Percentiles rank a stretch among this genome's conserved stretches.
phyloP scores from a whole-genome alignment of 2,797 vertebrate species.

The Anguilla obscura region DNA sequence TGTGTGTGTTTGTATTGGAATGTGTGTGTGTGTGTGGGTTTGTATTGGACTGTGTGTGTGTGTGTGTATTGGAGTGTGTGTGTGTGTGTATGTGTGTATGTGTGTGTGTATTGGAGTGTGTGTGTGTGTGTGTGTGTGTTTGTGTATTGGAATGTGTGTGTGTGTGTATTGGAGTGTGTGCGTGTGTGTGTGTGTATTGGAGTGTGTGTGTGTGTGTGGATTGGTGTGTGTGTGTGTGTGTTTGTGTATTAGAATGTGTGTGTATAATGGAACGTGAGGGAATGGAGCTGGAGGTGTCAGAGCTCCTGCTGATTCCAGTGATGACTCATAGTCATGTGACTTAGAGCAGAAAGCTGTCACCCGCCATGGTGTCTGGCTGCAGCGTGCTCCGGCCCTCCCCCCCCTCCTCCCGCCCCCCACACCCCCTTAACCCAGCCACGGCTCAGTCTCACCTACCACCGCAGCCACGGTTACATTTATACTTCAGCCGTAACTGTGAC shows the following conservation, averaged over 20 bases:
- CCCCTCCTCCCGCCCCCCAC: too few relatives aligned
- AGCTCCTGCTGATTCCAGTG: slow-evolving; percentile 22
- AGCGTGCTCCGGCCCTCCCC: background rate
- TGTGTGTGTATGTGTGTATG: background rate
- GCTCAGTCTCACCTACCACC: background rate
- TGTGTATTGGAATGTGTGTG: background rate
- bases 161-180: background rate
- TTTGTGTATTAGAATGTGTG: background rate
- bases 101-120: background rate
- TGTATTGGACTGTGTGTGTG: background rate
- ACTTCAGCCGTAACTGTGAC: background rate
- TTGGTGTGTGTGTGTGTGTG: background rate
- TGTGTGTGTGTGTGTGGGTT: background rate
- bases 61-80: background rate
- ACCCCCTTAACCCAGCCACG: background rate
- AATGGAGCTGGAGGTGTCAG: background rate
- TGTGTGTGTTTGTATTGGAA: background rate
- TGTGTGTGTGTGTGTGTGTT: background rate
- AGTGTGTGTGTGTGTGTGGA: background rate
- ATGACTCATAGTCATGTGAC: slow-evolving; percentile 26
- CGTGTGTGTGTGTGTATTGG: background rate
- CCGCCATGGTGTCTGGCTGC: slow-evolving; percentile 2
- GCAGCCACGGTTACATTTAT: background rate
- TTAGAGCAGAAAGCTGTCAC: slow-evolving; percentile 20
- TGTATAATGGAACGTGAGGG: background rate